Base-by-base conservation (phyloP, 2,888 invertebrate species). In the Drosophila seclusa region DNA sequence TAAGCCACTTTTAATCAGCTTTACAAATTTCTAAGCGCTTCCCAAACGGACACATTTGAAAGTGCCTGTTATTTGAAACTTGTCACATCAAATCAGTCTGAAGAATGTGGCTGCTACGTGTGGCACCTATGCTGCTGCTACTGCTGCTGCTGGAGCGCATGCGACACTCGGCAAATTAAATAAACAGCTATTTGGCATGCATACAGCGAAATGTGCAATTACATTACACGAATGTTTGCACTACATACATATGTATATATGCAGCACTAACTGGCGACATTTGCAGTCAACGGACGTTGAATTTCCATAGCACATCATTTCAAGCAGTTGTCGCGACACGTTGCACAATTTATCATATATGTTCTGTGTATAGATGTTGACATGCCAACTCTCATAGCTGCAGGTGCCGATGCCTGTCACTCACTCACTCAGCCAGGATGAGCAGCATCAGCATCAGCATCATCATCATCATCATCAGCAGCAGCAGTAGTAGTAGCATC, bases 151-250 rank as follows among this genome's bases (percentile, higher is more conserved):
- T 16, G 45, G 11, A 2, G 68, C 62, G 54, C 53, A 77, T 73
- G 76, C 74, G 34, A 32, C 49, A 84, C 69, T 73, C 64, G 65
- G 72, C 71, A 87, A 85, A 87, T 85, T 83, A 85, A 87, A 85
- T 87, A 85, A 87, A 87, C 83, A 83, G 77, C 85, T 87, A 72
- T 74, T 83, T 87, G 57, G 78, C 83, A 78, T 80, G 78, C 75
- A 80, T 58, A 73, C 71, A 76, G 76, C 69, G 73, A 74, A 85
- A 71, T 87, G 78, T 85, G 85, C 81, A 85, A 85, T 85, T 87
- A 85, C 83, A 85, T 85, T 81, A 84, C 67, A 60, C 60, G 68
- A 63, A 70, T 63, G 49, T 54, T 45, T 40, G 34, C 59, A 60
- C 65, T 34, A 42, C 31, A 50, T 7, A n/a, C n/a, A n/a, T n/a